Evolutionary conservation across 2,888 invertebrate genomes (phyloP).

Genomic region (Sinotaia quadrata): DNA sequence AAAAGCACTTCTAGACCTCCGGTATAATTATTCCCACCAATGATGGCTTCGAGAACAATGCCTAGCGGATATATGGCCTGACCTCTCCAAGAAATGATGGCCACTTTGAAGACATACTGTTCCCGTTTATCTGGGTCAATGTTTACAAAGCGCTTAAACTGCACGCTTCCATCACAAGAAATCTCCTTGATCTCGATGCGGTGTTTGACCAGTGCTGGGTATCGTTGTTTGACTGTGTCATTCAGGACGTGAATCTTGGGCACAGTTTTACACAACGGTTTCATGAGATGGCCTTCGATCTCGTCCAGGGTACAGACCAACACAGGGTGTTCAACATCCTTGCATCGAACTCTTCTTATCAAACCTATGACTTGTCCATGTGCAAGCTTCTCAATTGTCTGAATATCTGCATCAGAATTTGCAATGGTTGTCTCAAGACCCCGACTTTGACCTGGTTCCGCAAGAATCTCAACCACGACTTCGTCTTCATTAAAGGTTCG

Average conservation of each 20-base stretch:
- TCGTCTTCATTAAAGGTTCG: conserved; percentile 35
- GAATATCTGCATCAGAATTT: not conserved
- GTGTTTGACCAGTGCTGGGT: not conserved
- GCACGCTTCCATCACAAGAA: conserved; percentile 17
- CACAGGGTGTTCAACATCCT: conserved; percentile 41
- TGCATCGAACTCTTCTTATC: conserved; percentile 32
- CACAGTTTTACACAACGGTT: conserved; percentile 51
- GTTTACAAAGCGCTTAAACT: conserved; percentile 29
- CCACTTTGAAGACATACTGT: conserved; percentile 47
- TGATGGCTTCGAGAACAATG: conserved; percentile 43
- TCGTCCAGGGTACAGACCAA: conserved; percentile 47
- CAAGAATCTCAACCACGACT: conserved; percentile 34
- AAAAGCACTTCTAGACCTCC: conserved; percentile 21
- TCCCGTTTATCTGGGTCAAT: conserved; percentile 38
- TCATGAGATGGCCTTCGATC: conserved; percentile 39
- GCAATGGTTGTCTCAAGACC: not conserved
- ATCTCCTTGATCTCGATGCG: conserved; percentile 34
- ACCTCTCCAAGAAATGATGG: conserved; percentile 42
- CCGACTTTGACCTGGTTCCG: conserved; percentile 7
- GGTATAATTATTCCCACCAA: conserved; percentile 25
- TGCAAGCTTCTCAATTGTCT: conserved; percentile 9
- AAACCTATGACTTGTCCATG: conserved; percentile 48
- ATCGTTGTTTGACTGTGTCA: not conserved
- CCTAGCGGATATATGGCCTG: conserved; percentile 45
- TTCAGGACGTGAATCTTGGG: conserved; percentile 45